Evolutionary conservation across 1,140 invertebrate genomes (phyloP).

Genomic region (Asobara japonica): DNA sequence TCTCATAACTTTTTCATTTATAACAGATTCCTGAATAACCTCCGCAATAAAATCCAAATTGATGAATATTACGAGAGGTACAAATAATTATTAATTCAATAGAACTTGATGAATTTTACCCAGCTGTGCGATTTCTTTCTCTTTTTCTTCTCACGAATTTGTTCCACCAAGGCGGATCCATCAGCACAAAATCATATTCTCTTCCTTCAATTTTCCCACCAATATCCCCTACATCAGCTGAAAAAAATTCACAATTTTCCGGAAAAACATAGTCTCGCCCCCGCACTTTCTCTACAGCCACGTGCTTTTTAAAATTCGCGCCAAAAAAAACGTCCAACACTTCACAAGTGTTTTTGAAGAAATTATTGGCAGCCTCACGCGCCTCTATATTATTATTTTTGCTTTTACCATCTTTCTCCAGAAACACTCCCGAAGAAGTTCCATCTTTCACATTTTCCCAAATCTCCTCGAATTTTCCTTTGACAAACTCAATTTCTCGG

Average conservation of each 20-base stretch:
- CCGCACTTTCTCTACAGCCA: conserved; percentile 49
- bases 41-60: no score
- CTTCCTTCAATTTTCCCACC: conserved; percentile 48
- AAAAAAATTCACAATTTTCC: conserved; percentile 63
- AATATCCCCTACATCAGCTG: conserved; percentile 62
- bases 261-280: conserved; percentile 62
- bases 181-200: conserved; percentile 81
- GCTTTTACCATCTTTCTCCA: no score
- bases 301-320: conserved; percentile 46
- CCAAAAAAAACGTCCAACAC: conserved; percentile 52
- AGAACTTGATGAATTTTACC: no score
- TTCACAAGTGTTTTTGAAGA: conserved; percentile 47
- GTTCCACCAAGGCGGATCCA: conserved; percentile 96
- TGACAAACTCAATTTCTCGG: conserved; percentile 11
- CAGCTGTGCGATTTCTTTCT: conserved; percentile 70
- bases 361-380: conserved; percentile 47
- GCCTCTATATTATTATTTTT: conserved; percentile 60
- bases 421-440: conserved; percentile 43
- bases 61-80: no score
- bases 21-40: no score
- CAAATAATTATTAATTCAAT: no score
- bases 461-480: background rate
- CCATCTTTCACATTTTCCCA: conserved; percentile 26
- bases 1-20: no score
- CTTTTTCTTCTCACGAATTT: conserved; percentile 88